A percentile compares a stretch with the other conserved stretches of the same genome.
These are phyloP conservation scores for Ctenicera cuprea DNA, from an alignment of 2,888 invertebrate species.

Conservation along the genomic window DNA sequence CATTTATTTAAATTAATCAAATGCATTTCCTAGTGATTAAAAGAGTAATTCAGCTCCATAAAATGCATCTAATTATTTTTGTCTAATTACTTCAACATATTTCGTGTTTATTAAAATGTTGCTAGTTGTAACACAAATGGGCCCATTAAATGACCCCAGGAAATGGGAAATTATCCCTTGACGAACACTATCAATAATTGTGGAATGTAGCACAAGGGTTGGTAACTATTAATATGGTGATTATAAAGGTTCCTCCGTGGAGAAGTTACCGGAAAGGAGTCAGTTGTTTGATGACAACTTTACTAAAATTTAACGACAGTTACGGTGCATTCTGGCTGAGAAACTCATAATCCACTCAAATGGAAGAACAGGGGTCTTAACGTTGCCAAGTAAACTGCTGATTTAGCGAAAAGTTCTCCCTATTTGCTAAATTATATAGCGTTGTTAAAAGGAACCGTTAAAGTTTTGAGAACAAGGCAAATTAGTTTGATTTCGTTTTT, in stretches of 20 bases:
- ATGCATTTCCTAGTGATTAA: too few species aligned
- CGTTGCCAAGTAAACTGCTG: conserved; percentile 24
- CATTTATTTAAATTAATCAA: too few species aligned
- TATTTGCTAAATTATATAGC: conserved; percentile 14
- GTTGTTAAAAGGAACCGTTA: not conserved
- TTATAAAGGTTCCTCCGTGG: conserved; percentile 17
- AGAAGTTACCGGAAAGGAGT: conserved; percentile 18
- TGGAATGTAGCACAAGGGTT: conserved; percentile 22
- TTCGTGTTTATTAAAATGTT: not conserved
- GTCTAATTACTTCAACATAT: too few species aligned
- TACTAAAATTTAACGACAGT: conserved; percentile 14
- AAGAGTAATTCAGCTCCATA: too few species aligned
- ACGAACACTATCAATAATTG: conserved; percentile 25
- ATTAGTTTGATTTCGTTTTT: conserved; percentile 13
- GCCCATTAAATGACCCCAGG: too few species aligned
- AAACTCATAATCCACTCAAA: conserved; percentile 24
- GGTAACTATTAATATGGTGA: conserved; percentile 25
- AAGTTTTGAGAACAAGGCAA: conserved; percentile 7
- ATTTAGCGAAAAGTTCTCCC: conserved; percentile 19
- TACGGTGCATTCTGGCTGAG: conserved; percentile 19
- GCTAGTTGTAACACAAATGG: too few species aligned
- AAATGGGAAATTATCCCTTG: conserved; percentile 8
- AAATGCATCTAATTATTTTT: too few species aligned
- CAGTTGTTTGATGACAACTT: not conserved
- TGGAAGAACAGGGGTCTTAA: conserved; percentile 14